Percentiles rank a stretch among this genome's conserved stretches.
These are phyloP conservation scores for Ramphastos sulfuratus DNA, from an alignment of 2,113 vertebrate species.

Conservation along the genomic window DNA sequence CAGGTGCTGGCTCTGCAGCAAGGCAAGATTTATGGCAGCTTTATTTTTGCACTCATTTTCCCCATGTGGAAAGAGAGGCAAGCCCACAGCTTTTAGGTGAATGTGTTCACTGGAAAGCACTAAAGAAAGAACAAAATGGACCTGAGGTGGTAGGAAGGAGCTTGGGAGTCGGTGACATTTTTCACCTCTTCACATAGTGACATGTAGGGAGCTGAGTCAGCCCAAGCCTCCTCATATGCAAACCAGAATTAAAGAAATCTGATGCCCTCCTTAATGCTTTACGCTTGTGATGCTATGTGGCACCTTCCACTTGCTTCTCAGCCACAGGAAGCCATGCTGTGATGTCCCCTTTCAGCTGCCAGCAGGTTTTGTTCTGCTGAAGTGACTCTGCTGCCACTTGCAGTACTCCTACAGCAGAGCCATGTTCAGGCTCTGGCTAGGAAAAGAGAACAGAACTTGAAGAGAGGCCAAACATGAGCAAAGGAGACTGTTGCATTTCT, in stretches of 20 bases:
- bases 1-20: neutral
- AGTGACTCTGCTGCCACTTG: neutral
- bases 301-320: neutral
- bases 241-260: neutral
- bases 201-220: neutral
- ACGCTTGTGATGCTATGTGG: neutral
- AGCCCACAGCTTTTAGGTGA: neutral
- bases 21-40: neutral
- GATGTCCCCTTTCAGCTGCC: neutral
- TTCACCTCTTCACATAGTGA: neutral
- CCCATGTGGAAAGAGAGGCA: neutral
- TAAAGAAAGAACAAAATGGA: neutral
- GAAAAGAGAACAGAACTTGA: neutral
- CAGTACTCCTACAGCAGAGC: neutral
- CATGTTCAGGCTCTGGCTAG: neutral
- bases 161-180: neutral
- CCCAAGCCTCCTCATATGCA: neutral
- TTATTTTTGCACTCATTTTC: neutral
- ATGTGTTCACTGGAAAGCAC: neutral
- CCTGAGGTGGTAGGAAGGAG: neutral
- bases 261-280: neutral
- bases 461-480: neutral
- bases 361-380: neutral
- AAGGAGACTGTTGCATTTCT: neutral
- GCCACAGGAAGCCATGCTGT: neutral